Conservation (phyloP, 2,888 invertebrate species). For the Microplitis manilae region DNA sequence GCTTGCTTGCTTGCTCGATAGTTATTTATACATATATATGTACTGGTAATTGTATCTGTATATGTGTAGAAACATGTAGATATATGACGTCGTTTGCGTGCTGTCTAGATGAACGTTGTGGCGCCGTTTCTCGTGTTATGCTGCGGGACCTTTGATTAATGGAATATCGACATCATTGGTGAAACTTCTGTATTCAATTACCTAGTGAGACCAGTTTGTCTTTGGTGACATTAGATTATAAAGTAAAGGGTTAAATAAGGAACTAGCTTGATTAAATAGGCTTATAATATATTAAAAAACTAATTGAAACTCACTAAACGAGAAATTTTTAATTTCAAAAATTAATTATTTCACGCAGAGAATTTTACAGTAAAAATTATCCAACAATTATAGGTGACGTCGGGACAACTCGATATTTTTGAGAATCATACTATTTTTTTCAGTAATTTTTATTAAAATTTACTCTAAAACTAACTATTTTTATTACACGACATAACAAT, state of each 20-base stretch:
- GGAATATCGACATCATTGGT: slow-evolving; percentile 14
- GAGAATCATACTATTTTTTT: no score
- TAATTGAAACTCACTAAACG: no score
- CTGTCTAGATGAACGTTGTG: slow-evolving; percentile 14
- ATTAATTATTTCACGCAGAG: no score
- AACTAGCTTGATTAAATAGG: not conserved
- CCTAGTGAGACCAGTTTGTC: not conserved
- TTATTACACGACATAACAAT: no score
- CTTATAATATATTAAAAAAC: not conserved
- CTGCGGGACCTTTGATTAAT: slow-evolving; percentile 30
- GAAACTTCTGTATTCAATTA: slow-evolving; percentile 11
- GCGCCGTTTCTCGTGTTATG: slow-evolving; percentile 20
- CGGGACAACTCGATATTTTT: no score
- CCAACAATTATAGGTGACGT: no score
- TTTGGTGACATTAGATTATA: not conserved
- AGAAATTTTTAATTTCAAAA: no score
- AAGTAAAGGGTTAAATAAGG: not conserved
- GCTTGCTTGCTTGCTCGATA: not conserved
- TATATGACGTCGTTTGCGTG: slow-evolving; percentile 29
- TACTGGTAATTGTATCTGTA: not conserved
- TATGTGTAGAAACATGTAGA: not conserved
- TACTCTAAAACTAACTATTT: no score
- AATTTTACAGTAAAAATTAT: no score
- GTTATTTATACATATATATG: not conserved
- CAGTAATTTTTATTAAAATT: no score